A percentile compares a stretch with the other conserved stretches of the same genome.
These are phyloP conservation scores for Holocentrus rufus DNA, from an alignment of 2,797 vertebrate species.

Conservation along the genomic window DNA sequence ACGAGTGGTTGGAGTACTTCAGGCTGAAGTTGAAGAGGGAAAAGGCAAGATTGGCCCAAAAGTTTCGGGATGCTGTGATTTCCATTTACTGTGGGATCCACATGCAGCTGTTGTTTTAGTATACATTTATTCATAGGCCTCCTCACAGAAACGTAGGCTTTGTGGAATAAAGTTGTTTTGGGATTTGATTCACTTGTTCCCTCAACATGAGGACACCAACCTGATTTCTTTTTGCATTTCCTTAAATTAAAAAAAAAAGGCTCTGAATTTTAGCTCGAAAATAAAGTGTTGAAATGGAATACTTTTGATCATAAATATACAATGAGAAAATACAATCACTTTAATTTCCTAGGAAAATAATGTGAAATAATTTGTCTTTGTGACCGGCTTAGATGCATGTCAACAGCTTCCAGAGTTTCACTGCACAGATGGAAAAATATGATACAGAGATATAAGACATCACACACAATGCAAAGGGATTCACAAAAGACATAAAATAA, in stretches of 20 bases:
- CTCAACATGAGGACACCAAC: constrained; percentile 2
- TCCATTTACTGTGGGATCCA: constrained; percentile 44
- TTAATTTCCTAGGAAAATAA: no score
- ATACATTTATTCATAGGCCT: constrained; percentile 74
- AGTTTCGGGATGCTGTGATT: constrained; percentile 43
- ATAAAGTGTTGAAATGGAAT: background rate
- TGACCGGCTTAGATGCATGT: no score
- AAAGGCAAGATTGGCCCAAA: constrained; percentile 20
- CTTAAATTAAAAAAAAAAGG: background rate
- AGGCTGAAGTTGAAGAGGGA: constrained; percentile 22
- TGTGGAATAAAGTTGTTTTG: constrained; percentile 52
- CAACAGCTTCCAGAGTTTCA: no score
- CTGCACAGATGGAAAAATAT: no score
- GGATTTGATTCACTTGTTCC: constrained; percentile 45
- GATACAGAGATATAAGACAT: background rate
- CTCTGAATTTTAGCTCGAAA: background rate
- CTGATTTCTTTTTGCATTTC: constrained; percentile 32
- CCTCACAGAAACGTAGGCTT: constrained; percentile 52
- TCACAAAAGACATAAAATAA: background rate
- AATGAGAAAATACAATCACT: no score
- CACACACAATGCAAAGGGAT: background rate
- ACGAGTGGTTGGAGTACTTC: constrained; percentile 24
- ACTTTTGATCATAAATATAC: no score
- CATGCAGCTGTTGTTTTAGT: constrained; percentile 62
- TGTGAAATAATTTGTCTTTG: no score